A percentile compares a stretch with the other conserved stretches of the same genome.
Evolutionary conservation across 64 coral and sea anemone genomes (phyloP).

Genomic region (Montipora efflorescens): DNA sequence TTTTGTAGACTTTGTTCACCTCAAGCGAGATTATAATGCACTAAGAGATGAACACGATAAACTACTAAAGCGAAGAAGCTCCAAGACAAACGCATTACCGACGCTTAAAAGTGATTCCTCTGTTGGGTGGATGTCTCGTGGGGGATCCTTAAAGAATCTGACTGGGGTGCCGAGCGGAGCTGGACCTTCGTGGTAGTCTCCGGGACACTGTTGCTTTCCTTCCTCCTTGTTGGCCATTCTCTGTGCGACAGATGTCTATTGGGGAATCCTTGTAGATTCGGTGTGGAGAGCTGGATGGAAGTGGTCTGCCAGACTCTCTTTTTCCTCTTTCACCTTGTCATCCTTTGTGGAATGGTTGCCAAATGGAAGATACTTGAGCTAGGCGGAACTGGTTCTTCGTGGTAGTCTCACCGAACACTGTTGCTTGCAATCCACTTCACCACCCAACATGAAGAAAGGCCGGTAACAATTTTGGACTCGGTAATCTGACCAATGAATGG

Average conservation of each 20-base stretch:
- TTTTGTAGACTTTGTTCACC: slow-evolving; percentile 85
- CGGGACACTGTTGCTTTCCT: not conserved
- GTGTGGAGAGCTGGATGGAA: too few species aligned
- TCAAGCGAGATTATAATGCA: slow-evolving; percentile 75
- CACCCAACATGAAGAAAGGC: too few species aligned
- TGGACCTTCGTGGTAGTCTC: not conserved
- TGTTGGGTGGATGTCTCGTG: slow-evolving; percentile 43
- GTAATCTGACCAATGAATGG: too few species aligned
- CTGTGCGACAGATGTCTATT: too few species aligned
- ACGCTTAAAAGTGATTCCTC: slow-evolving; percentile 75
- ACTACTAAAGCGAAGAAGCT: slow-evolving; percentile 66
- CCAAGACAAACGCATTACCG: slow-evolving; percentile 73
- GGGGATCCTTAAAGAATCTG: slow-evolving; percentile 16
- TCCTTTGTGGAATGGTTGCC: too few species aligned
- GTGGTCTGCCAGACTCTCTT: too few species aligned
- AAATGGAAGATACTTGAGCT: not conserved
- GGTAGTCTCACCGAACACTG: too few species aligned
- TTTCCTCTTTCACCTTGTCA: too few species aligned
- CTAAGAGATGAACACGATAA: slow-evolving; percentile 79
- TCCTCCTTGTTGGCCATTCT: too few species aligned
- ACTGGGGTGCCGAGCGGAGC: not conserved
- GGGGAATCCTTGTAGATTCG: too few species aligned
- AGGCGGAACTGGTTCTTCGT: too few species aligned
- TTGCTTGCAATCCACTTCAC: not conserved
- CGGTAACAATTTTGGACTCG: too few species aligned